Evolutionary conservation across 2,797 vertebrate species (phyloP).

Genomic region (Onychomys torridus): DNA sequence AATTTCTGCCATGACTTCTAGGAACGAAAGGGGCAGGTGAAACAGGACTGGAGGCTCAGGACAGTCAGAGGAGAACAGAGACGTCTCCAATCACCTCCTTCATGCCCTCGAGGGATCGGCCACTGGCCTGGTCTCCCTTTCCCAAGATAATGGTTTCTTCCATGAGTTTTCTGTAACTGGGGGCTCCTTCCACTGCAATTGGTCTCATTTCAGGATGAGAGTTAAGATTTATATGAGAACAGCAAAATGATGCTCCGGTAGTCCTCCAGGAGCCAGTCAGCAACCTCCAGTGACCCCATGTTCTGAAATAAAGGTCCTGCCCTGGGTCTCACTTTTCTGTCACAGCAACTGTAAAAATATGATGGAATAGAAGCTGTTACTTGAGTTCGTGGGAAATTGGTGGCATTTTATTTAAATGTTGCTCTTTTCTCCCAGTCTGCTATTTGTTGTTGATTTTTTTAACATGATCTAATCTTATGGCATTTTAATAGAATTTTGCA

Average conservation of each 20-base stretch:
- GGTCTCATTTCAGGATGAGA: slow-evolving; percentile 69
- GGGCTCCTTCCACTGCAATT: background rate
- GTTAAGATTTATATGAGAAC: slow-evolving; percentile 65
- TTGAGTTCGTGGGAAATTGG: slow-evolving; percentile 72
- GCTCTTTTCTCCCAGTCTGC: background rate
- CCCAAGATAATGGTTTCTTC: slow-evolving; percentile 69
- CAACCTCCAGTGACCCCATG: background rate
- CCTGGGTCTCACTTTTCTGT: slow-evolving; percentile 54
- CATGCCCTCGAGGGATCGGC: background rate
- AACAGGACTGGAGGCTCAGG: slow-evolving; percentile 43
- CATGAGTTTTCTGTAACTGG: slow-evolving; percentile 66
- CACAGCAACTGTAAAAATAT: slow-evolving; percentile 66
- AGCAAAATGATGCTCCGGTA: slow-evolving; percentile 56
- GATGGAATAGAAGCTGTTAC: slow-evolving; percentile 63
- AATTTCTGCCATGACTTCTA: slow-evolving; percentile 40
- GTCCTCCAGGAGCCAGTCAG: slow-evolving; percentile 67
- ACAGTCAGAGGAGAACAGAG: slow-evolving; percentile 2
- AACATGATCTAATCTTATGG: slow-evolving; percentile 50
- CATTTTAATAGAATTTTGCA: slow-evolving; percentile 72
- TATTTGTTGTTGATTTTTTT: slow-evolving; percentile 66
- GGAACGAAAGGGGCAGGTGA: background rate
- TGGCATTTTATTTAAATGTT: slow-evolving; percentile 76
- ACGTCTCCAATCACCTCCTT: slow-evolving; percentile 59
- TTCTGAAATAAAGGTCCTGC: slow-evolving; percentile 66
- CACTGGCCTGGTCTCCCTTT: slow-evolving; percentile 68